phyloP scores from a whole-genome alignment of 2,113 vertebrate genomes.

The Gavialis gangeticus region DNA sequence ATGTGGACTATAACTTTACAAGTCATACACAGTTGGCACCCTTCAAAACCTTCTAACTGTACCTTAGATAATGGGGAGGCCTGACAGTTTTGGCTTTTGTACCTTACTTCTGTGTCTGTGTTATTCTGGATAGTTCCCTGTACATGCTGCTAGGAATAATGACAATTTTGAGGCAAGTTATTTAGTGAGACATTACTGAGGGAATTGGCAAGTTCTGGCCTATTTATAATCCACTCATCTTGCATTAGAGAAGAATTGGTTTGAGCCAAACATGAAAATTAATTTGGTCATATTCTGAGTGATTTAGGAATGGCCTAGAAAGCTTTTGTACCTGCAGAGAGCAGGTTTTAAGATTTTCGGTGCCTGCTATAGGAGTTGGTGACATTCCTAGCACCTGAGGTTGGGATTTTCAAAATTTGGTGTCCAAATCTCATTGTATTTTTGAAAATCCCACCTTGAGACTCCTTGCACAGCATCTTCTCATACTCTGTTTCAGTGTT shows the following conservation, averaged over 20 bases:
- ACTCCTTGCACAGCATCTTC: background rate
- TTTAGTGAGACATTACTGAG: fast-evolving
- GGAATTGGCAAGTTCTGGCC: background rate
- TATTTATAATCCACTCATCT: fast-evolving
- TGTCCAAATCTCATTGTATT: background rate
- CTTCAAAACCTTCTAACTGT: background rate
- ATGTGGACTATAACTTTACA: background rate
- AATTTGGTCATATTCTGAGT: background rate
- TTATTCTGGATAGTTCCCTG: background rate
- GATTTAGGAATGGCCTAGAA: background rate
- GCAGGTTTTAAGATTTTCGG: background rate
- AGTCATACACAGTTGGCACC: fast-evolving
- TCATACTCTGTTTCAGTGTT: background rate
- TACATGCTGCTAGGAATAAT: background rate
- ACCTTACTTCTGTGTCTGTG: too few relatives aligned
- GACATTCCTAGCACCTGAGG: background rate
- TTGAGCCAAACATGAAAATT: background rate
- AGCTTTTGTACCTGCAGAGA: background rate
- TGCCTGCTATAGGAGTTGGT: background rate
- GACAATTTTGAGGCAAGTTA: background rate
- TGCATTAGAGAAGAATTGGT: background rate
- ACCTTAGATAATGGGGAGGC: background rate
- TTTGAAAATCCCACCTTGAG: fast-evolving
- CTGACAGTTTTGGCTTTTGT: background rate
- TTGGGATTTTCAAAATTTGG: background rate